These are phyloP conservation scores for Zeugodacus cucurbitae DNA, from an alignment of 1,140 invertebrate genomes.

Conservation along the genomic window DNA sequence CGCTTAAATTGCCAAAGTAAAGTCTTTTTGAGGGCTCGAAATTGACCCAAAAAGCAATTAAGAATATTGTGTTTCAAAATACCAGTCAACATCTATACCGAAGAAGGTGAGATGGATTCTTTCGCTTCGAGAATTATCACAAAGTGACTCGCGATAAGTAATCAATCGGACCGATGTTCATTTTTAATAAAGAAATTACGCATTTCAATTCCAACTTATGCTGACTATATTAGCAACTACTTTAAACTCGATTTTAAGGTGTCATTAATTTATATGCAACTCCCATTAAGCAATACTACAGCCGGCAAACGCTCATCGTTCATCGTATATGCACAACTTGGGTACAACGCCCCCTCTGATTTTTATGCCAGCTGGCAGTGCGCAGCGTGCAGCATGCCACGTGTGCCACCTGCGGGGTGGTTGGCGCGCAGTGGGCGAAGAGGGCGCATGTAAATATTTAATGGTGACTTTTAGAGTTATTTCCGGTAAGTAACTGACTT, in stretches of 20 bases:
- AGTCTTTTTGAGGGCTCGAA: too few species aligned
- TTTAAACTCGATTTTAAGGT: neutral
- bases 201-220: too few species aligned
- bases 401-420: neutral
- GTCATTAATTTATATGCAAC: slow-evolving; percentile 7
- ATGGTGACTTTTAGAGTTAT: slow-evolving; percentile 40
- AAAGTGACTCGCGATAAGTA: too few species aligned
- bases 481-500: slow-evolving; percentile 37
- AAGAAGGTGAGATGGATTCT: too few species aligned
- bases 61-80: too few species aligned
- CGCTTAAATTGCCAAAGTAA: too few species aligned
- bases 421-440: neutral
- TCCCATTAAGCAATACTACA: neutral
- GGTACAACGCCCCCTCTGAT: neutral
- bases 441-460: slow-evolving; percentile 28
- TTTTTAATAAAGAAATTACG: too few species aligned
- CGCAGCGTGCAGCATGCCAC: neutral
- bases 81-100: too few species aligned
- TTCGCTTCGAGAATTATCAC: too few species aligned
- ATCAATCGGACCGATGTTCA: too few species aligned
- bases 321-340: neutral
- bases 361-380: neutral
- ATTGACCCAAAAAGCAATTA: too few species aligned
- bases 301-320: neutral
- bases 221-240: neutral